A percentile compares a stretch with the other conserved stretches of the same genome.
Conservation (phyloP, 1,140 invertebrate species). For the Chironomus striatipennis region DNA sequence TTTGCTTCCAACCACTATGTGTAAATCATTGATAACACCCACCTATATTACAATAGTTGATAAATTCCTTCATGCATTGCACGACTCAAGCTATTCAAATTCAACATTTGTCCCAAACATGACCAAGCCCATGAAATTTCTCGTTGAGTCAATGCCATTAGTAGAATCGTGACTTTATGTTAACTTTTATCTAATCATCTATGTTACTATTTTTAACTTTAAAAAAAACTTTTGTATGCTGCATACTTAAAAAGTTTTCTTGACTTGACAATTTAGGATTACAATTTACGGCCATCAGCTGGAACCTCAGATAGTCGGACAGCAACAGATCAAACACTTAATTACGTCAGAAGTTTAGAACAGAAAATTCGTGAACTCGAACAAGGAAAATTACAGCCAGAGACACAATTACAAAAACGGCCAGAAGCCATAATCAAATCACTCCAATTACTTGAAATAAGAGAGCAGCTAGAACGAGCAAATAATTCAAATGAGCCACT, state of each 20-base stretch:
- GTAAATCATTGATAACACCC: too few species aligned
- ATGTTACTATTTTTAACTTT: too few species aligned
- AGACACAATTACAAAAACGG: constrained; percentile 42
- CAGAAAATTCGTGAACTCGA: constrained; percentile 75
- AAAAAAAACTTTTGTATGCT: not conserved
- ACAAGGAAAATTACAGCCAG: constrained; percentile 57
- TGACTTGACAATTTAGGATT: not conserved
- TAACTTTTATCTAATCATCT: too few species aligned
- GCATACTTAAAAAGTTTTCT: not conserved
- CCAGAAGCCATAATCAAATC: constrained; percentile 86
- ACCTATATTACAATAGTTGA: too few species aligned
- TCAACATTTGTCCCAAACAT: too few species aligned
- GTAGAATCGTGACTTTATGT: too few species aligned
- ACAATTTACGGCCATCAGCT: not conserved
- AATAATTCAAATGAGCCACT: constrained; percentile 52
- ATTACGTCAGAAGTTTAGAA: constrained; percentile 81
- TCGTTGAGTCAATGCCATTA: too few species aligned
- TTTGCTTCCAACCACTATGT: too few species aligned
- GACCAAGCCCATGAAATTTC: too few species aligned
- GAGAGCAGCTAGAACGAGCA: constrained; percentile 72
- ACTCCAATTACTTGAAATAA: constrained; percentile 81
- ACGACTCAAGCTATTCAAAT: too few species aligned
- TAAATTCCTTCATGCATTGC: too few species aligned
- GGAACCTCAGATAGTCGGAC: not conserved
- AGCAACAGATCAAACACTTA: constrained; percentile 63